phyloP scores from a whole-genome alignment of 2,888 invertebrate genomes.

The Agrotis clavis region DNA sequence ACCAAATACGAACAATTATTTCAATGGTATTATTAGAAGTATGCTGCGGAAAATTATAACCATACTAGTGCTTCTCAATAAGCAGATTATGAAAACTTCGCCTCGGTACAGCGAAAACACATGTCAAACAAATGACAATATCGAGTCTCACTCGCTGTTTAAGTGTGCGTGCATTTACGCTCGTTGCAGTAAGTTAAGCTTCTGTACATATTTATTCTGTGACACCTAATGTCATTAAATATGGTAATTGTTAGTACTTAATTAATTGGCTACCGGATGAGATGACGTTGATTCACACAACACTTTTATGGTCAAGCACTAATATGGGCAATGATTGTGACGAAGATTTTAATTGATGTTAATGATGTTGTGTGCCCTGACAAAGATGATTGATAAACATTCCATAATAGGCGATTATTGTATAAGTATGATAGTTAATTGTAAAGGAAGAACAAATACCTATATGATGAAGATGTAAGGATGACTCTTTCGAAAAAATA shows the following conservation, averaged over 20 bases:
- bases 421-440: no score
- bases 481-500: no score
- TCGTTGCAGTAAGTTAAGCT: neutral
- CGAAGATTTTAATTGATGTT: conserved; percentile 11
- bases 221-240: conserved; percentile 34
- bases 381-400: conserved; percentile 14
- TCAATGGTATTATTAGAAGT: neutral
- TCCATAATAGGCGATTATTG: no score
- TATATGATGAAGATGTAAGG: no score
- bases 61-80: neutral
- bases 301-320: conserved; percentile 22
- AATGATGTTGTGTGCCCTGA: conserved; percentile 27
- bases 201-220: conserved; percentile 7
- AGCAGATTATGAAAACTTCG: neutral
- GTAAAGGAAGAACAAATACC: no score
- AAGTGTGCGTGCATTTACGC: neutral
- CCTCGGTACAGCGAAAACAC: neutral
- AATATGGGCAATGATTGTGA: conserved; percentile 17
- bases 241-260: conserved; percentile 54
- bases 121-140: neutral
- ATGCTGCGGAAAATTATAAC: neutral
- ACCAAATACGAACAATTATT: neutral
- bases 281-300: conserved; percentile 34
- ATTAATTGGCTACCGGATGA: conserved; percentile 54
- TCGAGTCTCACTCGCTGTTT: neutral